A percentile compares a stretch with the other conserved stretches of the same genome.
phyloP scores from a whole-genome alignment of 2,113 vertebrate genomes.

The Prolemur simus region DNA sequence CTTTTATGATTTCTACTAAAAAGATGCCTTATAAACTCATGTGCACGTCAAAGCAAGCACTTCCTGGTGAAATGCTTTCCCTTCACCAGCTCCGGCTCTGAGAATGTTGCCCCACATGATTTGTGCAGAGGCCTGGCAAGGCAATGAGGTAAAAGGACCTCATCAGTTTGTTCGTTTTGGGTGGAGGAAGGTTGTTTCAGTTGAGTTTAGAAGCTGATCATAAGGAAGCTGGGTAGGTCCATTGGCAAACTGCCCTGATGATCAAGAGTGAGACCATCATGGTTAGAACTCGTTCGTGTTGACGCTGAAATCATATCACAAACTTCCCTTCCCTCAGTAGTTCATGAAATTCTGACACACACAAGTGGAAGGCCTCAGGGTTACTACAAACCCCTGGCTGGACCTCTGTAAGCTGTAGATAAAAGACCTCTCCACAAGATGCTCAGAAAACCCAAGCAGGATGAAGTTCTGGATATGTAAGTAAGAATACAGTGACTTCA shows the following conservation, averaged over 20 bases:
- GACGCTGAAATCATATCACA: not conserved
- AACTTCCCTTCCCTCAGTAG: not conserved
- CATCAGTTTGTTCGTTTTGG: not conserved
- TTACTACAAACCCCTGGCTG: not conserved
- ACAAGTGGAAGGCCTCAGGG: not conserved
- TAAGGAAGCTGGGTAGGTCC: not conserved
- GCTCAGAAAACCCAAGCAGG: not conserved
- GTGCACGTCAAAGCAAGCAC: not conserved
- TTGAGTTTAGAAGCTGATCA: not conserved
- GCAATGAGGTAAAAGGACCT: not conserved
- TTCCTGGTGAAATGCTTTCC: not conserved
- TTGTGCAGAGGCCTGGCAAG: not conserved
- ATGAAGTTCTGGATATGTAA: not conserved
- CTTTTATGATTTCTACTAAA: not conserved
- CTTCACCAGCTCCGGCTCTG: not conserved
- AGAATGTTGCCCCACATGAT: fast-evolving
- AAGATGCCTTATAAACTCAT: not conserved
- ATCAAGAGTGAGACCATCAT: not conserved
- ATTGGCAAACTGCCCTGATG: not conserved
- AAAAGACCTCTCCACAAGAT: not conserved
- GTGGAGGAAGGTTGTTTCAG: not conserved
- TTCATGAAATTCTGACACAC: not conserved
- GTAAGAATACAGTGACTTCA: no score
- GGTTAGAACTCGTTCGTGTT: not conserved
- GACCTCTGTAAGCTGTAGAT: not conserved